Conservation (phyloP, 92 coral and sea anemone genomes). For the Palythoa grandis region DNA sequence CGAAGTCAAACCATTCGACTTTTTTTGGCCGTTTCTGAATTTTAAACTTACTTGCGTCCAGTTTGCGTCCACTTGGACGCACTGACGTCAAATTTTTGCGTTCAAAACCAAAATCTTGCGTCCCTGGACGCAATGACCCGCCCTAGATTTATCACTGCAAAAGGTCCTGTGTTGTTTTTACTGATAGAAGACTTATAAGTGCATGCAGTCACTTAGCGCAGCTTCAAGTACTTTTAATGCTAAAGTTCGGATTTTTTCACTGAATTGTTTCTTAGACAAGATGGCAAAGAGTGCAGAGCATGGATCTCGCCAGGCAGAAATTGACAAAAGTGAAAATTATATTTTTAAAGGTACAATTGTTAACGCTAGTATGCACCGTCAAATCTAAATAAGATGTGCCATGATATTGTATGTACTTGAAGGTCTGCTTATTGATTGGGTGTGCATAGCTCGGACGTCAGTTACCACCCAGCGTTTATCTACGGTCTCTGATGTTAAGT, state of each 20-base stretch:
- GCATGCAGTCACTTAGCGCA: neutral
- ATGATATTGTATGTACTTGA: constrained; percentile 1
- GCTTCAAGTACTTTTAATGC: constrained; percentile 9
- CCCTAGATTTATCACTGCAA: no score
- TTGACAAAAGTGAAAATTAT: constrained; percentile 18
- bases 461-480: no score
- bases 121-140: no score
- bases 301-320: constrained; percentile 31
- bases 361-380: neutral
- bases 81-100: no score
- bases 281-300: constrained; percentile 14
- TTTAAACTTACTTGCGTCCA: no score
- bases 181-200: neutral
- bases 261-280: constrained; percentile 30
- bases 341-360: constrained; percentile 25
- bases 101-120: no score
- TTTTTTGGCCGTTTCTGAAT: no score
- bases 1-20: no score
- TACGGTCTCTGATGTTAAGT: no score
- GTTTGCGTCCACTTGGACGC: no score
- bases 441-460: neutral
- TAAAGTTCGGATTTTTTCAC: neutral
- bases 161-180: no score
- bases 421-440: neutral
- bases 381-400: neutral